phyloP scores from a whole-genome alignment of 2,113 vertebrate species.

The Edolisoma coerulescens region DNA sequence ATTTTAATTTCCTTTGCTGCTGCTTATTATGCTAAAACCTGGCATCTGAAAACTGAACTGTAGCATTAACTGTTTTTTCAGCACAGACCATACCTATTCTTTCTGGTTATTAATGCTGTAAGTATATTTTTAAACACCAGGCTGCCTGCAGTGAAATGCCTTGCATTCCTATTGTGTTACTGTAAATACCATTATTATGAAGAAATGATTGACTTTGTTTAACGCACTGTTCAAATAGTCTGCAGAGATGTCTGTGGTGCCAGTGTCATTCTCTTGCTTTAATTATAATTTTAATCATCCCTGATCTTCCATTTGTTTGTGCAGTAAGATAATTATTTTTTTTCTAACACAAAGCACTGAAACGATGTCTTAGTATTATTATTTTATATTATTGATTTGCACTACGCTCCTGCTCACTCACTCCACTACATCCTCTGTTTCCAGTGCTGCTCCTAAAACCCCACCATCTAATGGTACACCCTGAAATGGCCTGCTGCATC shows the following conservation, averaged over 20 bases:
- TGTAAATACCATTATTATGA: slow-evolving; percentile 65
- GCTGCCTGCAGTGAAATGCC: slow-evolving; percentile 61
- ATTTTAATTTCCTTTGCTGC: slow-evolving; percentile 71
- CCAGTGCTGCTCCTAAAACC: neutral
- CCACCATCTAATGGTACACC: neutral
- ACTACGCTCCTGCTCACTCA: neutral
- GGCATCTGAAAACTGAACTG: slow-evolving; percentile 50
- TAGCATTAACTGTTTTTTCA: slow-evolving; percentile 33
- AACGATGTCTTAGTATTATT: slow-evolving; percentile 23
- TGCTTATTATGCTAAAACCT: slow-evolving; percentile 65
- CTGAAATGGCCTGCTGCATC: neutral
- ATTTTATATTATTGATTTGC: slow-evolving; percentile 51
- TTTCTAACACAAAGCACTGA: slow-evolving; percentile 43
- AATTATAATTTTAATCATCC: slow-evolving; percentile 72
- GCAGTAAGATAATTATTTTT: slow-evolving; percentile 61
- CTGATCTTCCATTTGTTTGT: slow-evolving; percentile 58
- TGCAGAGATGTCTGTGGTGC: slow-evolving; percentile 50
- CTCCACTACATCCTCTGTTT: neutral
- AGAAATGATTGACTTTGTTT: slow-evolving; percentile 62
- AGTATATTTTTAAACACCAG: slow-evolving; percentile 38
- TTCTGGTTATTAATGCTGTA: slow-evolving; percentile 47
- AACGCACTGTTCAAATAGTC: slow-evolving; percentile 38
- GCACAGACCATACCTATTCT: slow-evolving; percentile 51
- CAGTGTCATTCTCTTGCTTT: slow-evolving; percentile 49
- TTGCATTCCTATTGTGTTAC: slow-evolving; percentile 50